A percentile compares a stretch with the other conserved stretches of the same genome.
These are phyloP conservation scores for Anolis sagrei DNA, from an alignment of 2,113 vertebrate species.

Conservation along the genomic window DNA sequence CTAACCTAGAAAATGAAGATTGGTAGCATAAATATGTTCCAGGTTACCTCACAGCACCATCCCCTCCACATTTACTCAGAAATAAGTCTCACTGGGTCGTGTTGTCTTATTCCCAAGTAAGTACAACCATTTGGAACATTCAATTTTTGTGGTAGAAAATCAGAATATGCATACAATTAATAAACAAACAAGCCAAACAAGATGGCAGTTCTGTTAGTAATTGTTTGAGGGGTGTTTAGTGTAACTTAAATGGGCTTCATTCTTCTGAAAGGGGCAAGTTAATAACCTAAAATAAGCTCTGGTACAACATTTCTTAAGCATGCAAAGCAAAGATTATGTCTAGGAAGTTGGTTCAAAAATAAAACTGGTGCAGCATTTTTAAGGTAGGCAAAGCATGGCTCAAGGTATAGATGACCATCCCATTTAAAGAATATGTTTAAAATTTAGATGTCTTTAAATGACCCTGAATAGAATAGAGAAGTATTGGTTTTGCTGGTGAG, in stretches of 20 bases:
- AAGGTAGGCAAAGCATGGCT: background rate
- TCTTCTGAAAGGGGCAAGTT: background rate
- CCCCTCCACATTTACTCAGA: too few relatives aligned
- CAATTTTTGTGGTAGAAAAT: too few relatives aligned
- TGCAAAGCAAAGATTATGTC: background rate
- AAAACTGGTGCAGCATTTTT: background rate
- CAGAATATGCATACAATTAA: too few relatives aligned
- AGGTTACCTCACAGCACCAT: background rate
- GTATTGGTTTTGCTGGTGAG: background rate
- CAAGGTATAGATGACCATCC: background rate
- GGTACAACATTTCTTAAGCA: background rate
- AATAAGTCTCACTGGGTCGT: too few relatives aligned
- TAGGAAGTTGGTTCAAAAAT: background rate
- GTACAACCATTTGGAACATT: too few relatives aligned
- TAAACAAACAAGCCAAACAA: too few relatives aligned
- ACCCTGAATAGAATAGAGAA: background rate
- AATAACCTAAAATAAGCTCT: background rate
- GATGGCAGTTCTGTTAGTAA: too few relatives aligned
- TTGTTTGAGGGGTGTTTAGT: too few relatives aligned
- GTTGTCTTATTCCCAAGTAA: too few relatives aligned
- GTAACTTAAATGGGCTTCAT: too few relatives aligned
- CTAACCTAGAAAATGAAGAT: conserved; percentile 17
- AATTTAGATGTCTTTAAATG: background rate
- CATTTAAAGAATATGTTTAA: background rate
- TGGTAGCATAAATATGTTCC: background rate